Percentiles rank a stretch among this genome's conserved stretches.
phyloP scores from a whole-genome alignment of 2,797 vertebrate genomes.

The Mycteria americana region DNA sequence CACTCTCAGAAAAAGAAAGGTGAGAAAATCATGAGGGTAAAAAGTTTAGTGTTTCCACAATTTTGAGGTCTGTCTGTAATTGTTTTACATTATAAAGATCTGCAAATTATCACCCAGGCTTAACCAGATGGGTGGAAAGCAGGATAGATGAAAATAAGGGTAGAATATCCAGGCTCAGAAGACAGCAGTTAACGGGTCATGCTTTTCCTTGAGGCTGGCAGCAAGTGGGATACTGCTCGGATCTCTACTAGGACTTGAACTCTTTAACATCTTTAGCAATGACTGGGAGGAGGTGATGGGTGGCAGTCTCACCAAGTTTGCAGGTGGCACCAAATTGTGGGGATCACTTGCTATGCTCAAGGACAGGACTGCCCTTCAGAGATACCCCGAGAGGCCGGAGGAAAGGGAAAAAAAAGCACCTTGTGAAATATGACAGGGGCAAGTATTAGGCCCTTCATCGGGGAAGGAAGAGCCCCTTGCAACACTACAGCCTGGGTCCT shows the following conservation, averaged over 20 bases:
- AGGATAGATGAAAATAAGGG: background rate
- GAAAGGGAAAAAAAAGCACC: background rate
- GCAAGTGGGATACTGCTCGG: background rate
- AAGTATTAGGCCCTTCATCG: background rate
- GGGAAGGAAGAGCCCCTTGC: background rate
- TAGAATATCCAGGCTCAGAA: background rate
- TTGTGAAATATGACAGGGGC: background rate
- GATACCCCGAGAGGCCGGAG: background rate
- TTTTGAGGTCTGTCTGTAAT: background rate
- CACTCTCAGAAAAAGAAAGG: background rate
- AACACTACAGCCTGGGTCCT: background rate
- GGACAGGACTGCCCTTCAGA: background rate
- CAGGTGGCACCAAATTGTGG: background rate
- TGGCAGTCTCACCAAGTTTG: background rate
- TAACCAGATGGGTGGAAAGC: background rate
- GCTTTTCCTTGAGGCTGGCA: background rate
- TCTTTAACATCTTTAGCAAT: background rate
- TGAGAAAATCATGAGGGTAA: background rate
- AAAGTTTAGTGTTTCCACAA: background rate
- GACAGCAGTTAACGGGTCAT: accelerated
- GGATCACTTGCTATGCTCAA: accelerated
- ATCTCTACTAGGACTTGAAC: background rate
- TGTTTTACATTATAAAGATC: background rate
- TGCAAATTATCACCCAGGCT: background rate
- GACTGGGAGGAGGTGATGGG: background rate